phyloP scores from a whole-genome alignment of 2,113 vertebrate species.

The Sporophila hypoxantha region DNA sequence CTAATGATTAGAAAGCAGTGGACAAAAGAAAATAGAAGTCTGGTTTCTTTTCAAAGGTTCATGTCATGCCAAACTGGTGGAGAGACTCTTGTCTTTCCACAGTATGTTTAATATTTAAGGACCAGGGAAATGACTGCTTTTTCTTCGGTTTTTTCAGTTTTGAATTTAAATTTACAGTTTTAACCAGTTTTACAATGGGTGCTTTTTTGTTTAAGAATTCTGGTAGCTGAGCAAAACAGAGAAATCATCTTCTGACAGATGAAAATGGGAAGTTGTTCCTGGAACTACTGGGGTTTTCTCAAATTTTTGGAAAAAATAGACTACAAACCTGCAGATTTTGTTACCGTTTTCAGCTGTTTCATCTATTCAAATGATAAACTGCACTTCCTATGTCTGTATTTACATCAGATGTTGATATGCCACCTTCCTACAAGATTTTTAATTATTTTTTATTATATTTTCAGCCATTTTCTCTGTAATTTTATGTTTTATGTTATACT shows the following conservation, averaged over 20 bases:
- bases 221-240: not conserved
- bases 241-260: not conserved
- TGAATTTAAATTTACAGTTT: not conserved
- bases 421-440: conserved; percentile 37
- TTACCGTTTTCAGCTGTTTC: not conserved
- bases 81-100: not conserved
- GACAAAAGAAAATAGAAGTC: not conserved
- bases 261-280: not conserved
- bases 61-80: not conserved
- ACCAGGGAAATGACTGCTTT: not conserved
- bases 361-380: conserved; percentile 28
- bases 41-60: not conserved
- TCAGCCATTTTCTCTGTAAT: conserved; percentile 40
- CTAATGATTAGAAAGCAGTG: not conserved
- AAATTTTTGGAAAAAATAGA: not conserved
- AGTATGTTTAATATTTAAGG: not conserved
- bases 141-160: not conserved
- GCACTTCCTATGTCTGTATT: conserved; percentile 30
- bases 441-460: conserved; percentile 62
- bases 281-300: not conserved
- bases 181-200: not conserved
- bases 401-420: conserved; percentile 34
- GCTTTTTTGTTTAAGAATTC: not conserved
- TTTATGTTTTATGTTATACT: conserved; percentile 41
- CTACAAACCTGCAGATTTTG: not conserved